Evolutionary conservation across 2,113 vertebrate genomes (phyloP), one percentile per base, ranked within the genome.

Genomic region (Poicephalus gulielmi): DNA sequence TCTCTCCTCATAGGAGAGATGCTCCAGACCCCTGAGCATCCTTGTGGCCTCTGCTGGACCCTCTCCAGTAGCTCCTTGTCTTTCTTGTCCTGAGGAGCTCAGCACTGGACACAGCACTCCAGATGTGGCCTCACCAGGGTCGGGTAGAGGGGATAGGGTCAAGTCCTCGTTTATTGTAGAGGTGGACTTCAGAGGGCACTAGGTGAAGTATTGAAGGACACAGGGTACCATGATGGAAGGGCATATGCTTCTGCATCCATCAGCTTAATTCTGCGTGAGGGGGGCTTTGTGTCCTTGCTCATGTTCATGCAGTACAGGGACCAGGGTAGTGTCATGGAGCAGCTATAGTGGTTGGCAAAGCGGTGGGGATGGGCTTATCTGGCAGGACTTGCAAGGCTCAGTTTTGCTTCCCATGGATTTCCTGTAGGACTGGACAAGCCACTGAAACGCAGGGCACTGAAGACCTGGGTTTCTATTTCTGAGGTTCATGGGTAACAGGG

Each of bases 291-390:
- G 60, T 60, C 57, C 46, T 85, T 74, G 47, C 20, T 75, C 8
- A 1, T n/a, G 3, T 37, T 77, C 13, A 0, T 3, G 46, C 37
- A 43, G 19, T 25, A 9, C 8, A 3, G 62, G 55, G 30, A 33
- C 35, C 35, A 82, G 50, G 33, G 35, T n/a, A 4, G 17, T 37
- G 11, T 43, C 47, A 8, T 8, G 59, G 50, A 79, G 23, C 1
- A 2, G 3, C 17, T 46, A 52, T 39, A 27, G 18, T 24, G 84
- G 28, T 13, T 86, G 62, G 53, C 0, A 0, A 39, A 67, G 57
- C 5, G 13, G 5, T 64, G n/a, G 53, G 31, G 13, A 28, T 68
- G 63, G 9, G 13, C 33, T 94, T 84, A 41, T 28, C 41, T 67
- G 64, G 17, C 55, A 53, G 37, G 50, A 17, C 28, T 70, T 78